phyloP scores from a whole-genome alignment of 2,797 vertebrate genomes.

The Enteromius mattozi region DNA sequence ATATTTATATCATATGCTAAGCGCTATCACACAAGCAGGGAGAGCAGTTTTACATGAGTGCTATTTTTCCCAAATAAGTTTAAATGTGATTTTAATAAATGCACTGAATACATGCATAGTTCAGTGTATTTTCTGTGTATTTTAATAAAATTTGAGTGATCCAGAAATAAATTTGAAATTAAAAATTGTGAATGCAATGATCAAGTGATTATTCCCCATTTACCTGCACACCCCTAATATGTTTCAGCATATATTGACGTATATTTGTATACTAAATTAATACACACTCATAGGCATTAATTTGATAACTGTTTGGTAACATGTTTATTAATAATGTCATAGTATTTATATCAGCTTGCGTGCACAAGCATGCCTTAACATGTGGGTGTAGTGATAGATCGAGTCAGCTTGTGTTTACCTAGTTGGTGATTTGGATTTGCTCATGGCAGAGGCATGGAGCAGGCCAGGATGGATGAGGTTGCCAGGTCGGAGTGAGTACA shows the following conservation, averaged over 20 bases:
- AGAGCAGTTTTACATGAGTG: not conserved
- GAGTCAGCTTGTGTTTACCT: conserved; percentile 92
- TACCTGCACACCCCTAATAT: not conserved
- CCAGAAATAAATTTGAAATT: not conserved
- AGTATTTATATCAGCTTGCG: conserved; percentile 20
- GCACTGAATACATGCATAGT: not conserved
- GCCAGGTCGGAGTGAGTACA: conserved; percentile 96
- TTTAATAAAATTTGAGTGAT: not conserved
- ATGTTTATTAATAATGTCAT: not conserved
- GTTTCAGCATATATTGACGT: not conserved
- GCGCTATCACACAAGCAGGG: not conserved
- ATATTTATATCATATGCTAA: not conserved
- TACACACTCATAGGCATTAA: not conserved
- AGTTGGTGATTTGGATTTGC: conserved; percentile 96
- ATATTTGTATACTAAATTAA: not conserved
- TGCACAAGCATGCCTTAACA: conserved; percentile 31
- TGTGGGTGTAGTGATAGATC: conserved; percentile 82
- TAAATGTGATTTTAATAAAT: not conserved
- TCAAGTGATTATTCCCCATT: not conserved
- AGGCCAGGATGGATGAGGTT: conserved; percentile 99
- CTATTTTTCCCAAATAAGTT: not conserved
- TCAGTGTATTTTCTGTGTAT: not conserved
- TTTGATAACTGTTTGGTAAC: not conserved
- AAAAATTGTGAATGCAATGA: not conserved
- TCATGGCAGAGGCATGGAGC: conserved; percentile 93